Evolutionary conservation across 1,140 invertebrate genomes (phyloP).

Genomic region (Sinella curviseta): DNA sequence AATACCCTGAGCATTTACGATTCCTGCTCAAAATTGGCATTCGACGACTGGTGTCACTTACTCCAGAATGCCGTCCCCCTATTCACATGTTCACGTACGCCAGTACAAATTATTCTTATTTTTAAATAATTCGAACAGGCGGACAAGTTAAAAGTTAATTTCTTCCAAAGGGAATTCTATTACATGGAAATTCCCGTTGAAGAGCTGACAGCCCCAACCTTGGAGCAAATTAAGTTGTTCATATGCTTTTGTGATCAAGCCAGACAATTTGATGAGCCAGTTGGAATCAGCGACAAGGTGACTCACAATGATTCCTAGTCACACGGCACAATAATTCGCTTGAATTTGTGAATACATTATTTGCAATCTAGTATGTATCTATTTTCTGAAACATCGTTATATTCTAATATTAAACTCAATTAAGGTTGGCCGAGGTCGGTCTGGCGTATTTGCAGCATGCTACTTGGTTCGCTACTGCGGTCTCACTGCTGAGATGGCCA

Average conservation of each 20-base stretch:
- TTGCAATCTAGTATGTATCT: too few relatives aligned
- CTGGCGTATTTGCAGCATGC: conserved; percentile 70
- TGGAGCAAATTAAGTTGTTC: conserved; percentile 68
- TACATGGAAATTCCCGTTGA: conserved; percentile 65
- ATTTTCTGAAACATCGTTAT: too few relatives aligned
- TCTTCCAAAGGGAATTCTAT: conserved; percentile 54
- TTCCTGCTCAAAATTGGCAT: conserved; percentile 62
- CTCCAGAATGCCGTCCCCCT: conserved; percentile 64
- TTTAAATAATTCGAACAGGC: background rate
- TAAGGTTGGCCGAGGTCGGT: conserved; percentile 67
- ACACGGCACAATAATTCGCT: too few relatives aligned
- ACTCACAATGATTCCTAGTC: too few relatives aligned
- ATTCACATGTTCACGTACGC: conserved; percentile 52
- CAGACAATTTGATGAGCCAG: conserved; percentile 57
- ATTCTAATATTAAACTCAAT: too few relatives aligned
- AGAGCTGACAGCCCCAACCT: conserved; percentile 67
- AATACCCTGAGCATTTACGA: conserved; percentile 60
- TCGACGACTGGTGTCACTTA: conserved; percentile 63
- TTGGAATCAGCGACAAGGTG: conserved; percentile 62
- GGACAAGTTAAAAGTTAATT: background rate
- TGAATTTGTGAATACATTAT: too few relatives aligned
- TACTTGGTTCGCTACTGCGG: conserved; percentile 62
- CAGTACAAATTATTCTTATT: background rate
- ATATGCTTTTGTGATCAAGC: conserved; percentile 62
- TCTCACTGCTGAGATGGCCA: conserved; percentile 64